phyloP scores from a whole-genome alignment of 1,140 invertebrate genomes.

The Lordiphosa clarofinis region DNA sequence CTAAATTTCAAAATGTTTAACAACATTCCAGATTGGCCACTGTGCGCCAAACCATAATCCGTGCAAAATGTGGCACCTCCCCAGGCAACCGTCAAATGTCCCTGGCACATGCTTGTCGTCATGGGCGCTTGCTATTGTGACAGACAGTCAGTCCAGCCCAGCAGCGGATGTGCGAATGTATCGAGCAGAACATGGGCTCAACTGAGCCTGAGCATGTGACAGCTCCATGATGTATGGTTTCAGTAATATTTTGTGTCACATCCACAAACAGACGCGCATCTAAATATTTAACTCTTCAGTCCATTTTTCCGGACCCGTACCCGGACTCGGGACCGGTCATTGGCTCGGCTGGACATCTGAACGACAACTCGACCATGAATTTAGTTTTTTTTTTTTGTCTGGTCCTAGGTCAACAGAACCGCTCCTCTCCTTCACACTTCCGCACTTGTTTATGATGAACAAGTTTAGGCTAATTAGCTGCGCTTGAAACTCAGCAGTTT shows the following conservation, averaged over 20 bases:
- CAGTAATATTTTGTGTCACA: slow-evolving; percentile 72
- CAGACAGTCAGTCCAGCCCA: slow-evolving; percentile 17
- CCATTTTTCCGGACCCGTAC: slow-evolving; percentile 4
- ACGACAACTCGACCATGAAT: too few relatives aligned
- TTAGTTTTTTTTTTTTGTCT: too few relatives aligned
- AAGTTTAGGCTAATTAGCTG: slow-evolving; percentile 48
- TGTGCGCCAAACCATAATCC: too few relatives aligned
- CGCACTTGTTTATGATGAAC: slow-evolving; percentile 4
- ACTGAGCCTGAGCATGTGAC: slow-evolving; percentile 29
- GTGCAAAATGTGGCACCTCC: too few relatives aligned
- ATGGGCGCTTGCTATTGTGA: slow-evolving; percentile 45
- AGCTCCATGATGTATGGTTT: slow-evolving; percentile 63
- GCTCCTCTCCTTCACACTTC: not conserved
- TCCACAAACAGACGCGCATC: slow-evolving; percentile 61
- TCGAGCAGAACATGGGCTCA: not conserved
- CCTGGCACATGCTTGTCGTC: slow-evolving; percentile 41
- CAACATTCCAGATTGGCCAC: too few relatives aligned
- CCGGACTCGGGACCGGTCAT: slow-evolving; percentile 15
- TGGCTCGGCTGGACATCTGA: slow-evolving; percentile 9
- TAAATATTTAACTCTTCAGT: slow-evolving; percentile 59
- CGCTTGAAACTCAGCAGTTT: slow-evolving; percentile 30
- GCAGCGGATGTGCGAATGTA: slow-evolving; percentile 1
- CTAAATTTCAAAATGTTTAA: too few relatives aligned
- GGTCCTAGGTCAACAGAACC: too few relatives aligned
- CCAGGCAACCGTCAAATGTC: slow-evolving; percentile 16